A percentile compares a stretch with the other conserved stretches of the same genome.
Evolutionary conservation across 2,888 invertebrate genomes (phyloP).

Genomic region (Drosophila buzzatii): DNA sequence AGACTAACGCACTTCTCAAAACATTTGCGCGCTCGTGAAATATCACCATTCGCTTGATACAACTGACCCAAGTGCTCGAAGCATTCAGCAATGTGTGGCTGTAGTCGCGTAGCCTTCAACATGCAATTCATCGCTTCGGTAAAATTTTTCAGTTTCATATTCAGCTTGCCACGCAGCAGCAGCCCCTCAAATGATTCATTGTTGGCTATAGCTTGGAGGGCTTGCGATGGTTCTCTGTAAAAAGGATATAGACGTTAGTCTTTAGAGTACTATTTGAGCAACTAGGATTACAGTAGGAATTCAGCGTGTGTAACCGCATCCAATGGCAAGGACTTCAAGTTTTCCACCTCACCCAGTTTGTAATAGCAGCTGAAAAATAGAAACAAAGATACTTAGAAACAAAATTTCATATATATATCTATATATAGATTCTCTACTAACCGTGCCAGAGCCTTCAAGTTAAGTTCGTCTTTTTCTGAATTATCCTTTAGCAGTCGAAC

Average conservation of each 20-base stretch:
- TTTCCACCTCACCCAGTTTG: slow-evolving; percentile 62
- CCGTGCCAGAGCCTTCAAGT: slow-evolving; percentile 74
- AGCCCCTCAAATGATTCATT: slow-evolving; percentile 73
- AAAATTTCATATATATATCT: background rate
- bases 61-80: slow-evolving; percentile 92
- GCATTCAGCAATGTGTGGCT: slow-evolving; percentile 90
- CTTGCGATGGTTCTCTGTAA: slow-evolving; percentile 85
- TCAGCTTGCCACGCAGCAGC: slow-evolving; percentile 76
- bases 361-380: slow-evolving; percentile 70
- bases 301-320: slow-evolving; percentile 66
- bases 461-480: slow-evolving; percentile 33
- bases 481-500: slow-evolving; percentile 83
- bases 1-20: slow-evolving; percentile 93
- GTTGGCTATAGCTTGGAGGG: slow-evolving; percentile 84
- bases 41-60: slow-evolving; percentile 89
- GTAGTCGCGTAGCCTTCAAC: slow-evolving; percentile 89
- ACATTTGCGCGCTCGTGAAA: slow-evolving; percentile 92
- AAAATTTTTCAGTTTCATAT: slow-evolving; percentile 85
- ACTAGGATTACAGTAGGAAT: slow-evolving; percentile 71
- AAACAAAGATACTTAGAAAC: background rate
- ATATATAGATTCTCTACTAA: slow-evolving; percentile 21
- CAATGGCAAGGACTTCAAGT: slow-evolving; percentile 58
- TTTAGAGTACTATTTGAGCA: background rate
- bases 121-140: slow-evolving; percentile 88
- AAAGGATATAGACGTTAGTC: background rate